Percentiles rank a stretch among this genome's conserved stretches.
Conservation (phyloP, 2,888 invertebrate genomes). For the Acronicta aceris region DNA sequence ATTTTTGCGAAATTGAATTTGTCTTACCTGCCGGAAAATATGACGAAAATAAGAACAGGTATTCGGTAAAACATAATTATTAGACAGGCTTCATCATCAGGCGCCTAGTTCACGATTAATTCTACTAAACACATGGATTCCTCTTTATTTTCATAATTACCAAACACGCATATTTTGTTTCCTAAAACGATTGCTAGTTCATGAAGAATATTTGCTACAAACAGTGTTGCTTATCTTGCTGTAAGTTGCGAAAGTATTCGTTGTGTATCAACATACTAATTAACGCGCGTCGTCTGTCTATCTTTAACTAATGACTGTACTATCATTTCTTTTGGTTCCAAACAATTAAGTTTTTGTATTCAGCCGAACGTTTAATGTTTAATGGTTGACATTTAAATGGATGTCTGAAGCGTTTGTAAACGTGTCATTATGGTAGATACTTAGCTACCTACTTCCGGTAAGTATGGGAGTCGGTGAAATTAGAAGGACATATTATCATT, state of each 20-base stretch:
- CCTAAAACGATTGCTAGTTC: too few species aligned
- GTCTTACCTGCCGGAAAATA: too few species aligned
- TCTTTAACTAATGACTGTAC: conserved; percentile 37
- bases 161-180: too few species aligned
- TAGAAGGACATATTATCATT: too few species aligned
- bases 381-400: conserved; percentile 48
- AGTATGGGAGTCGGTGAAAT: not conserved
- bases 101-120: too few species aligned
- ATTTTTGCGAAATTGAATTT: too few species aligned
- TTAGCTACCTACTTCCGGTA: not conserved
- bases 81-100: too few species aligned
- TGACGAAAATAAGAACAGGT: too few species aligned
- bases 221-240: conserved; percentile 6
- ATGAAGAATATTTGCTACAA: not conserved
- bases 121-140: too few species aligned
- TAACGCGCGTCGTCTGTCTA: conserved; percentile 26
- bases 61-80: too few species aligned
- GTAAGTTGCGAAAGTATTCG: conserved; percentile 39
- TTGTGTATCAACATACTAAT: conserved; percentile 39
- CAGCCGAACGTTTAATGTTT: conserved; percentile 31
- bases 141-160: too few species aligned
- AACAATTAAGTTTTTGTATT: conserved; percentile 54
- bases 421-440: not conserved
- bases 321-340: conserved; percentile 44
- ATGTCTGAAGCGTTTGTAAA: conserved; percentile 9